Evolutionary conservation across 2,888 invertebrate species (phyloP), one percentile per base, ranked within the genome.

Genomic region (Homarus gammarus): DNA sequence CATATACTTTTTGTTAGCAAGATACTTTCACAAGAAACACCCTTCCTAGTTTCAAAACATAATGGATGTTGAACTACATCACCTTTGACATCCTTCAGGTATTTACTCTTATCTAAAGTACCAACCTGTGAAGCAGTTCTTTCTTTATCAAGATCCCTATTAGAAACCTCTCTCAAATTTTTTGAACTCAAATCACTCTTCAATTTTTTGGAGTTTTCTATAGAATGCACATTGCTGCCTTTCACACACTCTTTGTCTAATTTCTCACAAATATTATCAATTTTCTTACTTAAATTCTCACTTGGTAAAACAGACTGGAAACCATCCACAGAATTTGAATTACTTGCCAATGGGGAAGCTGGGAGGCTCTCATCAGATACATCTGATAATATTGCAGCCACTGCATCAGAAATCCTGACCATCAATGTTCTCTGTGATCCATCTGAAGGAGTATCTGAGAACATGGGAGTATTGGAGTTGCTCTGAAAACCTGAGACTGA

Each of bases 371-470:
- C 88, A 78, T 89, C 88, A 18, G 88, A 89, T 27, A 89, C 88
- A 77, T 89, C 88, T 3, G 87, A 88, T 27, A 91, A 79, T 72
- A 90, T 85, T 56, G 90, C 90, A 18, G 87, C 91, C 33, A 91
- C 91, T 73, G 91, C 90, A 73, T 91, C 91, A 33, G 91, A 91
- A 33, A 91, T 91, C 40, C 86, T 90, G 27, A 91, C 82, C 79
- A 90, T 89, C 18, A 91, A 56, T 22, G 90, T 84, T 5, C 90
- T 88, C 22, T 79, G 84, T 1, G 91, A 91, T 18, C 84, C 78
- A 36, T 90, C 91, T 2, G 91, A 91, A 31, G 91, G 91, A 51
- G 89, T 85, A 70, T 87, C 88, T 61, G 85, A 85, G 61, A 92
- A 91, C 64, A 91, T 40, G 51, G 91, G 87, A 22, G 89, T 87